Conservation (phyloP, 2,888 invertebrate species). For the Nomada hirtipes region DNA sequence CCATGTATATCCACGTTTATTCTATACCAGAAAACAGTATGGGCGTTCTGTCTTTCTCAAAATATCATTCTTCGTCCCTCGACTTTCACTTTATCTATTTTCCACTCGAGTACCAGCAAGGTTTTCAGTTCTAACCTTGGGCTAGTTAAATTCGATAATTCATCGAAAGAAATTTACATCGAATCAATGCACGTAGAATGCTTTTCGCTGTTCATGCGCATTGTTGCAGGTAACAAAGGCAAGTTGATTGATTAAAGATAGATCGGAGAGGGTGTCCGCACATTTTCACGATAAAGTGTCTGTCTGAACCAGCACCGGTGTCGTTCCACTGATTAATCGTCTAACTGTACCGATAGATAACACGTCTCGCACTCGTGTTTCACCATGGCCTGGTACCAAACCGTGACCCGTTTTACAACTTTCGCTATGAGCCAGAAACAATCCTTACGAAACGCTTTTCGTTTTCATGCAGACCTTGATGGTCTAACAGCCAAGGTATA, state of each 20-base stretch:
- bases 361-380: constrained; percentile 28
- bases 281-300: constrained; percentile 1
- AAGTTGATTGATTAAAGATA: background rate
- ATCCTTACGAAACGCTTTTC: constrained; percentile 39
- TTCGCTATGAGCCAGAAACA: constrained; percentile 40
- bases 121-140: too few relatives aligned
- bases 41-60: background rate
- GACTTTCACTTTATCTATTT: background rate
- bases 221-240: too few relatives aligned
- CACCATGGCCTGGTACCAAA: constrained; percentile 25
- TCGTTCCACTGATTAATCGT: constrained; percentile 27
- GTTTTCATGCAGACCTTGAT: background rate
- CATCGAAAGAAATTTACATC: too few relatives aligned
- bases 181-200: background rate
- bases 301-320: constrained; percentile 1
- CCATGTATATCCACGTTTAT: constrained; percentile 1
- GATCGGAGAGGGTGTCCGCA: background rate
- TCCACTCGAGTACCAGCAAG: background rate
- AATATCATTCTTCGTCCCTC: background rate
- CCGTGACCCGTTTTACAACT: constrained; percentile 46
- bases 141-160: too few relatives aligned
- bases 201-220: background rate
- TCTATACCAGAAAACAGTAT: background rate
- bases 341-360: constrained; percentile 27
- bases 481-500: background rate